Base-by-base conservation (phyloP, 2,113 vertebrate genomes). In the Pseudolaguvia tuberculata region DNA sequence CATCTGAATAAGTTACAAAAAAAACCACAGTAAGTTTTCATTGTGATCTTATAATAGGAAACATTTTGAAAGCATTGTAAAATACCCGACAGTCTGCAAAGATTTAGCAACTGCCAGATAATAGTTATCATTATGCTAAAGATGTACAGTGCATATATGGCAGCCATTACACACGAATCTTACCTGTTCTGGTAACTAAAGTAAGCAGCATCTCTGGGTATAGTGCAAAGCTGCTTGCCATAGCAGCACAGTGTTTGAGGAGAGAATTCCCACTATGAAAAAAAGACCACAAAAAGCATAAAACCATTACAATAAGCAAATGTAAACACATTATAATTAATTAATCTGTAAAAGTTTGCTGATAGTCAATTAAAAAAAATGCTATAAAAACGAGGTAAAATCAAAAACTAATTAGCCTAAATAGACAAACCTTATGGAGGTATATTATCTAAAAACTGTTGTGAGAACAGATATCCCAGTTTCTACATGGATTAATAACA, bases 121-220 rank as follows among this genome's bases (percentile, higher is more conserved):
- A 35, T 4, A 35, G 6, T 35, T 35, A 35, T n/a, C n/a, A n/a
- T n/a, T n/a, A n/a, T n/a, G n/a, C n/a, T n/a, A n/a, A n/a, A n/a
- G n/a, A n/a, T n/a, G n/a, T n/a, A n/a, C n/a, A n/a, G n/a, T n/a
- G n/a, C n/a, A 62, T 52, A 50, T 55, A 15, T 61, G 47, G 21
- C 4, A 47, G 23, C 29, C 9, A 20, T 39, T 13, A 7, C 25
- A 21, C 47, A 63, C 58, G 57, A 75, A 17, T 27, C 83, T 73
- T 89, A 99, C 97, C 97, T 98, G 94, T 99, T 99, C 88, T 99
- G 97, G 85, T 98, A 99, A 88, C 97, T 98, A 89, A 97, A 99
- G 86, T 98, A 98, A 83, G 95, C 96, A 85, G 95, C 95, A 81
- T 99, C 97, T 84, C 96, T 88, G 79, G 97, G 96, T 86, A 99